A percentile compares a stretch with the other conserved stretches of the same genome.
Evolutionary conservation across 1,140 invertebrate species (phyloP).

Genomic region (Euglossa dilemma): DNA sequence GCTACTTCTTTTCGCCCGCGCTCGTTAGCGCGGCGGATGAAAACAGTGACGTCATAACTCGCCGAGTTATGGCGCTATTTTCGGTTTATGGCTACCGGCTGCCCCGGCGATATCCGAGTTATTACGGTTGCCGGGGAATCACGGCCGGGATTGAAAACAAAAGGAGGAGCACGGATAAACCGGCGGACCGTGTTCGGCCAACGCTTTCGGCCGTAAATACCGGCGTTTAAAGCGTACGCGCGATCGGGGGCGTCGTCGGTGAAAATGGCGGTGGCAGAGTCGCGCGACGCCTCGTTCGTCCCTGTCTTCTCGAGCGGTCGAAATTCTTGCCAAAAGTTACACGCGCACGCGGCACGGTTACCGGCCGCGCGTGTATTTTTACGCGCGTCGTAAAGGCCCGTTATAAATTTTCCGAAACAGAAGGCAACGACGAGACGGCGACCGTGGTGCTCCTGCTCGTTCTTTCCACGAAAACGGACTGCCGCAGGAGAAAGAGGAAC

Average conservation of each 20-base stretch:
- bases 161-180: conserved; percentile 33
- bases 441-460: not conserved
- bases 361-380: conserved; percentile 14
- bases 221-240: conserved; percentile 11
- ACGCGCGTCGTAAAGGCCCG: conserved; percentile 37
- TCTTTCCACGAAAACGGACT: not conserved
- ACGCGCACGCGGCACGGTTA: not conserved
- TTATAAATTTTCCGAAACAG: conserved; percentile 55
- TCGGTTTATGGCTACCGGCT: conserved; percentile 55
- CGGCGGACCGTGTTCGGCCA: not conserved
- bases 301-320: not conserved
- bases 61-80: conserved; percentile 51
- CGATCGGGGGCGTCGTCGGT: conserved; percentile 4
- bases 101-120: conserved; percentile 41
- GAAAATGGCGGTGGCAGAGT: not conserved
- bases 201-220: conserved; percentile 6
- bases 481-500: not conserved
- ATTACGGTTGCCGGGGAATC: conserved; percentile 34
- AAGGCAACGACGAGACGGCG: conserved; percentile 25
- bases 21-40: not conserved
- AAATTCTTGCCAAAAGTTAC: conserved; percentile 10
- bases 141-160: conserved; percentile 44
- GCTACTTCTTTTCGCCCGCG: not conserved
- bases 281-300: not conserved
- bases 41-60: conserved; percentile 57